Percentiles rank a stretch among this genome's conserved stretches.
These are phyloP conservation scores for Micromys minutus DNA, from an alignment of 2,113 vertebrate species.

Conservation along the genomic window DNA sequence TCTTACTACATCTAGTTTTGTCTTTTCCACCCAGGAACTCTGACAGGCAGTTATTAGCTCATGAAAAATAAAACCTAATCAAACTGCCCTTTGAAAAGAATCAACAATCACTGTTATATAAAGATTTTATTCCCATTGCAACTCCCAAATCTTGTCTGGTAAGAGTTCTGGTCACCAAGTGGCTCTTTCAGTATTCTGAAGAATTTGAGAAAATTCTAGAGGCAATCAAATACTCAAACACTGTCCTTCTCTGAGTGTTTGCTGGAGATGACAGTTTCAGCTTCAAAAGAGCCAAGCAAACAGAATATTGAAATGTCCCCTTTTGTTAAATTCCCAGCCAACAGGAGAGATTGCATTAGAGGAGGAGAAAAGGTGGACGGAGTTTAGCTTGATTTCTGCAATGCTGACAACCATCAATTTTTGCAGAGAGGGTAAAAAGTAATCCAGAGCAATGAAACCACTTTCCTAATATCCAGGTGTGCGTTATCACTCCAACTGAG, in stretches of 20 bases:
- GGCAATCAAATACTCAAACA: slow-evolving; percentile 65
- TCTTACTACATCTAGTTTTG: slow-evolving; percentile 72
- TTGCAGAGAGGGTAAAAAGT: slow-evolving; percentile 82
- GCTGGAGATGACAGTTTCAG: slow-evolving; percentile 73
- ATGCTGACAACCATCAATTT: slow-evolving; percentile 86
- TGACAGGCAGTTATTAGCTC: slow-evolving; percentile 68
- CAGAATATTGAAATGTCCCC: slow-evolving; percentile 83
- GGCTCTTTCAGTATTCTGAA: slow-evolving; percentile 63
- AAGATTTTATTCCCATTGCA: slow-evolving; percentile 63
- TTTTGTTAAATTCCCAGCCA: slow-evolving; percentile 84
- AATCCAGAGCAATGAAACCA: slow-evolving; percentile 86
- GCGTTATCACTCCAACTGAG: slow-evolving; percentile 84
- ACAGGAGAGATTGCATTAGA: slow-evolving; percentile 77
- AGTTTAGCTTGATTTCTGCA: slow-evolving; percentile 84
- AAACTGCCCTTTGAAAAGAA: slow-evolving; percentile 57
- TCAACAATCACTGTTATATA: slow-evolving; percentile 62
- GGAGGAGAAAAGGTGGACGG: slow-evolving; percentile 80
- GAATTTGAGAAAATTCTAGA: slow-evolving; percentile 77
- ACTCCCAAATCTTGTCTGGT: slow-evolving; percentile 59
- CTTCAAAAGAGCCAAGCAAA: slow-evolving; percentile 80
- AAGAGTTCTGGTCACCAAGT: slow-evolving; percentile 67
- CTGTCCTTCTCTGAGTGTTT: slow-evolving; percentile 68
- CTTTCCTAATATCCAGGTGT: slow-evolving; percentile 86
- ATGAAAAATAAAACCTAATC: slow-evolving; percentile 57
- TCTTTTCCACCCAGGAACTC: slow-evolving; percentile 70